These are phyloP conservation scores for Cyclura pinguis DNA, from an alignment of 2,797 vertebrate species.

Conservation along the genomic window DNA sequence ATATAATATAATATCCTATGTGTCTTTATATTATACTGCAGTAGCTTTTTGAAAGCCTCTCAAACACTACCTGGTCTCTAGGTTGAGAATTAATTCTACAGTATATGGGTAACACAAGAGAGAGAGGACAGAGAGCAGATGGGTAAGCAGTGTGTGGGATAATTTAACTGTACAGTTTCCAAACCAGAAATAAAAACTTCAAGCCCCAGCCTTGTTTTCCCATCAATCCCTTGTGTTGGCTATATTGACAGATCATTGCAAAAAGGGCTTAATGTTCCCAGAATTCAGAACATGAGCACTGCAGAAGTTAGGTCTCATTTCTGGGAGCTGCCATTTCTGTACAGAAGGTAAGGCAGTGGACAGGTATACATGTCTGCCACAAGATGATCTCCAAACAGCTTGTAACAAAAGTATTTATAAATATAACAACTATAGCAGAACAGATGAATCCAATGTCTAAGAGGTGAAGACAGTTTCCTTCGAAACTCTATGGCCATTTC, in stretches of 20 bases:
- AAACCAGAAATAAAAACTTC: background rate
- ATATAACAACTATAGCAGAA: too few species aligned
- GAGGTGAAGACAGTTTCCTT: too few species aligned
- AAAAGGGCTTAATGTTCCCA: background rate
- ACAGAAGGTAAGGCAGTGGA: background rate
- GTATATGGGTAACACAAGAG: slow-evolving; percentile 59
- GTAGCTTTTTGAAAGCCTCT: background rate
- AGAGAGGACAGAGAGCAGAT: slow-evolving; percentile 49
- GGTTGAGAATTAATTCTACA: slow-evolving; percentile 66
- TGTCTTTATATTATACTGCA: background rate
- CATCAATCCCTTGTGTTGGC: background rate
- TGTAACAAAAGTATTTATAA: too few species aligned
- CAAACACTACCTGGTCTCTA: background rate
- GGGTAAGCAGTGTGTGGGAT: slow-evolving; percentile 54
- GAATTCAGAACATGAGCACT: background rate
- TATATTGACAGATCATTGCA: background rate
- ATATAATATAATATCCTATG: too few species aligned
- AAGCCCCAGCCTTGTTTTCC: background rate
- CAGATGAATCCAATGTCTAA: too few species aligned
- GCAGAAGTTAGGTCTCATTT: background rate
- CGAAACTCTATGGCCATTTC: too few species aligned
- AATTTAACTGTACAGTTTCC: background rate
- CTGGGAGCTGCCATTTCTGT: background rate
- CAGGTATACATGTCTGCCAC: too few species aligned
- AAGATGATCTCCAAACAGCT: background rate